Percentiles rank a stretch among this genome's conserved stretches.
Conservation (phyloP, 2,113 vertebrate genomes). For the Neolamprologus brichardi region DNA sequence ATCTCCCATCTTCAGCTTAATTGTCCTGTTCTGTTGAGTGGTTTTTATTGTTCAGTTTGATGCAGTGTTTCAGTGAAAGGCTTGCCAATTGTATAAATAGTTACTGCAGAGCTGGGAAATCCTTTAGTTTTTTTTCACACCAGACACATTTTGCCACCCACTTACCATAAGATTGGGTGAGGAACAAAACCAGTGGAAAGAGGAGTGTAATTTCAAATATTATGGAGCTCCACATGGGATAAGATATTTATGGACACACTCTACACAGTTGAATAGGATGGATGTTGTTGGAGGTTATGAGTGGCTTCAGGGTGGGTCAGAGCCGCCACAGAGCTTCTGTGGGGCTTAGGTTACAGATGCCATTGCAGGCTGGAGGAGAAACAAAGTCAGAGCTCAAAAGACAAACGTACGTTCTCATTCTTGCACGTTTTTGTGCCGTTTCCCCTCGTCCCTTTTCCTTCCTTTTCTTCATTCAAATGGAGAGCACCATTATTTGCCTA, state of each 20-base stretch:
- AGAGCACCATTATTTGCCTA: slow-evolving; percentile 30
- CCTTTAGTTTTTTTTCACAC: not conserved
- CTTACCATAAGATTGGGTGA: not conserved
- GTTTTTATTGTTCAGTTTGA: not conserved
- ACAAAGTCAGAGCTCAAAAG: slow-evolving; percentile 3
- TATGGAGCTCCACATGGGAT: not conserved
- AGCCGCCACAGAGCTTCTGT: not conserved
- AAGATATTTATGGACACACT: not conserved
- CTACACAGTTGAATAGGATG: not conserved
- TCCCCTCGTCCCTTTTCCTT: not conserved
- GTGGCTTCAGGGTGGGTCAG: slow-evolving; percentile 28
- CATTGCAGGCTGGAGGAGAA: not conserved
- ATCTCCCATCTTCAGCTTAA: not conserved
- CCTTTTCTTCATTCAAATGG: not conserved
- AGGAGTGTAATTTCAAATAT: not conserved
- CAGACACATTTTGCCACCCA: not conserved
- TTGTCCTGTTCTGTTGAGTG: not conserved
- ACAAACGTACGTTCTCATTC: not conserved
- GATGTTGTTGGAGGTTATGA: not conserved
- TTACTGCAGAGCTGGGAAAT: not conserved
- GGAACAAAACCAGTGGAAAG: not conserved
- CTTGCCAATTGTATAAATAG: not conserved
- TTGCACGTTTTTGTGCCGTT: not conserved
- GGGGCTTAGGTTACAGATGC: slow-evolving; percentile 32
- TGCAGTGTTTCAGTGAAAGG: not conserved